Conservation (phyloP, 2,113 vertebrate genomes). For the Castor canadensis region DNA sequence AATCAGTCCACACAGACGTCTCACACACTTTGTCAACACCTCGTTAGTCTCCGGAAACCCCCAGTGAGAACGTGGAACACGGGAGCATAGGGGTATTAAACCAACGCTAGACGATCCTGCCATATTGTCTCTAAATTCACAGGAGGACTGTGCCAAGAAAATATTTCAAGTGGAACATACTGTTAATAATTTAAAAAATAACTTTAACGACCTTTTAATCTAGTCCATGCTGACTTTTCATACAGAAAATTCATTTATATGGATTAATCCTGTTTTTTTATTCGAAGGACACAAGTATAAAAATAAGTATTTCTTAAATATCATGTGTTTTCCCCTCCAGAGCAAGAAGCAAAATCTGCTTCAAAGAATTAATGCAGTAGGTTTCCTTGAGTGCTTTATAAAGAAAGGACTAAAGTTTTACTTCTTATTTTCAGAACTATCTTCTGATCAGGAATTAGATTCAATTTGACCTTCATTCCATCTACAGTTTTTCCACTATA, state of each 20-base stretch:
- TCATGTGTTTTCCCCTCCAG: not conserved
- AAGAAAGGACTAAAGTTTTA: slow-evolving; percentile 20
- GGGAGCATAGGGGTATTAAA: slow-evolving; percentile 46
- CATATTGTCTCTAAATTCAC: slow-evolving; percentile 16
- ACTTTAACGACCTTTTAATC: not conserved
- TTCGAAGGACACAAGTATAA: slow-evolving; percentile 7
- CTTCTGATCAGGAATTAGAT: slow-evolving; percentile 23
- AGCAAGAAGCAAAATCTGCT: slow-evolving; percentile 16
- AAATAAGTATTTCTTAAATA: slow-evolving; percentile 29
- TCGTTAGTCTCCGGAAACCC: not conserved
- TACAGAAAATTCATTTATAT: slow-evolving; percentile 1
- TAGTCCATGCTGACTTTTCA: not conserved
- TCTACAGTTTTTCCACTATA: slow-evolving; percentile 29
- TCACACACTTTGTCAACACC: slow-evolving; percentile 2
- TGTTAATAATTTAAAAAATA: not conserved
- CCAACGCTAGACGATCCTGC: not conserved
- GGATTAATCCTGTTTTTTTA: not conserved
- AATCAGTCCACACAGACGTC: slow-evolving; percentile 25
- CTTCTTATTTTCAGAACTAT: not conserved
- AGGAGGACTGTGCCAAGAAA: not conserved
- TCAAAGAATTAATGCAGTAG: not conserved
- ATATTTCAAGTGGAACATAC: slow-evolving; percentile 40
- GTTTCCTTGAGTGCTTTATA: not conserved
- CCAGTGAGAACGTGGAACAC: not conserved
- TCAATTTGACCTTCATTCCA: slow-evolving; percentile 46